A percentile compares a stretch with the other conserved stretches of the same genome.
phyloP scores from a whole-genome alignment of 2,888 invertebrate species.

The Callinectes sapidus region DNA sequence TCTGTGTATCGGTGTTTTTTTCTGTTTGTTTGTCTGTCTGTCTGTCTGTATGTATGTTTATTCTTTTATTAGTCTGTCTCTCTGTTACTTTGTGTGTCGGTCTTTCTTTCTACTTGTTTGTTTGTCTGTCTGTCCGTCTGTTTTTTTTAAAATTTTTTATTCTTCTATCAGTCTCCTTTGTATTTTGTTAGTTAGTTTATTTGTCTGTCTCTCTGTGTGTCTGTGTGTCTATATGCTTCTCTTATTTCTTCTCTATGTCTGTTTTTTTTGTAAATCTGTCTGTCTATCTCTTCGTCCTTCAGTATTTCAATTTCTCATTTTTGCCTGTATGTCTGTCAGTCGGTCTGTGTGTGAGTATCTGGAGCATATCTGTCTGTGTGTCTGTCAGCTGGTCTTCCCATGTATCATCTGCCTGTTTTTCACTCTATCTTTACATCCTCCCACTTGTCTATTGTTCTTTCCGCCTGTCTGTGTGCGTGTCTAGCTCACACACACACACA shows the following conservation, averaged over 20 bases:
- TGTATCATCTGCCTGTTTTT: too few species aligned
- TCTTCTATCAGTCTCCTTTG: too few species aligned
- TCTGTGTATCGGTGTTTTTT: background rate
- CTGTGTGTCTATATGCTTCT: background rate
- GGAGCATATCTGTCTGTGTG: too few species aligned
- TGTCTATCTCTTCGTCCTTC: background rate
- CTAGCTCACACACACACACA: too few species aligned
- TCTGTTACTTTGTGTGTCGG: background rate
- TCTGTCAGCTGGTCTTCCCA: too few species aligned
- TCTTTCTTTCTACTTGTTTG: background rate
- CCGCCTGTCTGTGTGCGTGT: background rate
- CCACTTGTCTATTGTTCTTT: background rate
- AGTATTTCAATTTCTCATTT: background rate
- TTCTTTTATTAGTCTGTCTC: background rate
- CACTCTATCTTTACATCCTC: background rate
- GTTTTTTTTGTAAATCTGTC: background rate
- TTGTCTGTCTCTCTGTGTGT: background rate
- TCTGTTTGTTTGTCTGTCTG: background rate
- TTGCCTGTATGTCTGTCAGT: background rate
- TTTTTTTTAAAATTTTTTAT: too few species aligned
- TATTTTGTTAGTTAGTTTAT: background rate
- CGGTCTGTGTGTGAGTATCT: too few species aligned
- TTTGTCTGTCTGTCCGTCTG: too few species aligned
- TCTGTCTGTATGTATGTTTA: background rate
- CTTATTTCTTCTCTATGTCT: too few species aligned